phyloP scores from a whole-genome alignment of 2,113 vertebrate genomes.

The Dissostichus mawsoni region DNA sequence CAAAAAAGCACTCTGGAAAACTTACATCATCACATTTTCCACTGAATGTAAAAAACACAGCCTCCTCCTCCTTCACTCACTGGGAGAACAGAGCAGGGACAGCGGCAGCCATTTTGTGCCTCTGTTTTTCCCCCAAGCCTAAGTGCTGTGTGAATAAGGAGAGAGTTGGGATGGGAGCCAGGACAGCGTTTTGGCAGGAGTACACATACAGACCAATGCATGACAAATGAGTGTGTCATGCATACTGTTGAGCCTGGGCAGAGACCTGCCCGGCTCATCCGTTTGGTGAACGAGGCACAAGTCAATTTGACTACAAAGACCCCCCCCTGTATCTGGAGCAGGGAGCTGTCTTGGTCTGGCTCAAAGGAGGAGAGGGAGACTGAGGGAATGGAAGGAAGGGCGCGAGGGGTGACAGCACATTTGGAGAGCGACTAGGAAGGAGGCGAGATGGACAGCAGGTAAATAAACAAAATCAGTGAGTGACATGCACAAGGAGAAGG shows the following conservation, averaged over 20 bases:
- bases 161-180: conserved; percentile 66
- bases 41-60: conserved; percentile 6
- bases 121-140: conserved; percentile 33
- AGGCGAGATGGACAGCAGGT: conserved; percentile 11
- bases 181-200: conserved; percentile 68
- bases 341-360: conserved; percentile 39
- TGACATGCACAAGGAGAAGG: conserved; percentile 9
- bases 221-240: conserved; percentile 77
- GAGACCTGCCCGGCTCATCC: conserved; percentile 54
- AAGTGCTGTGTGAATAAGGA: conserved; percentile 57
- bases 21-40: neutral
- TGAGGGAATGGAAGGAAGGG: conserved; percentile 6
- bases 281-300: conserved; percentile 65
- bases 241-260: conserved; percentile 51
- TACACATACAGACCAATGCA: conserved; percentile 51
- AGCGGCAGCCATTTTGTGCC: conserved; percentile 76
- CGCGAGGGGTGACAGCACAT: conserved; percentile 3
- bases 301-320: conserved; percentile 72
- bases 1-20: neutral
- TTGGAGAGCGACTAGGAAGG: conserved; percentile 20
- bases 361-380: conserved; percentile 14
- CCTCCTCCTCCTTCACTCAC: conserved; percentile 2
- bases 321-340: conserved; percentile 27
- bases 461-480: conserved; percentile 40
- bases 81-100: conserved; percentile 31